A percentile compares a stretch with the other conserved stretches of the same genome.
phyloP scores from a whole-genome alignment of 2,797 vertebrate species.

The Oreochromis grahami region DNA sequence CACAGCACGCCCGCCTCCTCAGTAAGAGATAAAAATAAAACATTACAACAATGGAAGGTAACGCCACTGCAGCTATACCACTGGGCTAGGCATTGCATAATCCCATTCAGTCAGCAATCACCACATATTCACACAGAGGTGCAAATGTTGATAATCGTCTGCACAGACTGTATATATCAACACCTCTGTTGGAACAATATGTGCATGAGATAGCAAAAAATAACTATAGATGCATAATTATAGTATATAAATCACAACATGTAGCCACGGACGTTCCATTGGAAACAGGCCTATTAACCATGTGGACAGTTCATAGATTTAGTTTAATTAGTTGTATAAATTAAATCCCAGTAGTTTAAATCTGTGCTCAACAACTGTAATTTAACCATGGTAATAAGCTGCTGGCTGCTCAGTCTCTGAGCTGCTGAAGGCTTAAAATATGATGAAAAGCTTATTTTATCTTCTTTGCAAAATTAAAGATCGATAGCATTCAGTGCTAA shows the following conservation, averaged over 20 bases:
- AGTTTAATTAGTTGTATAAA: background rate
- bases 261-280: background rate
- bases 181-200: background rate
- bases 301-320: background rate
- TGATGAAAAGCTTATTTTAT: background rate
- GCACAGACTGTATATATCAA: background rate
- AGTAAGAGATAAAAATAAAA: slow-evolving; percentile 10
- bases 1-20: background rate
- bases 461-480: background rate
- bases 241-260: background rate
- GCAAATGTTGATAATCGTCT: background rate
- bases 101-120: background rate
- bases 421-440: background rate
- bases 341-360: background rate
- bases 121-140: background rate
- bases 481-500: background rate
- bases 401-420: rapidly evolving
- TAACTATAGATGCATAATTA: background rate
- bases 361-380: background rate
- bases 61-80: background rate
- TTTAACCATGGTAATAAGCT: background rate
- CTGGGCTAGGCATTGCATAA: background rate
- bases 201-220: background rate
- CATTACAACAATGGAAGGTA: background rate
- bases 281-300: background rate